Evolutionary conservation across 2,888 invertebrate genomes (phyloP).

Genomic region (Scelioninae gen. 1): DNA sequence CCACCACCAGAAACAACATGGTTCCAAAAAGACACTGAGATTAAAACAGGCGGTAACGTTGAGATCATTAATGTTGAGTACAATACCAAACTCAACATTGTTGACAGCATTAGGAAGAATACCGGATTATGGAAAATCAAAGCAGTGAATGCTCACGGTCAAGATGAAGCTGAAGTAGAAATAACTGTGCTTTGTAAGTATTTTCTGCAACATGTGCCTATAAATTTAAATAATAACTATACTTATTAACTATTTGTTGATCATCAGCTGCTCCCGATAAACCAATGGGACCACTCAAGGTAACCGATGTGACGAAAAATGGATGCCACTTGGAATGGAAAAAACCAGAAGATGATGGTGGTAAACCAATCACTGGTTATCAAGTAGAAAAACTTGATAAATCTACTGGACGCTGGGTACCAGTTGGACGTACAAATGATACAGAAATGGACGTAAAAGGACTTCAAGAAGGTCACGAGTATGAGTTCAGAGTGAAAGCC

Average conservation of each 20-base stretch:
- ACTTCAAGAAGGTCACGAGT: conserved; percentile 95
- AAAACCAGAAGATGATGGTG: conserved; percentile 97
- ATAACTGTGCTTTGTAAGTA: conserved; percentile 91
- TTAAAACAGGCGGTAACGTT: conserved; percentile 89
- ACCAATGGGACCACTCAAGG: conserved; percentile 94
- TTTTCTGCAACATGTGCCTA: too few relatives aligned
- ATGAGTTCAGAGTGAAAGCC: conserved; percentile 96
- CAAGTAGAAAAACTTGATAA: conserved; percentile 96
- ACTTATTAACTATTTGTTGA: not conserved
- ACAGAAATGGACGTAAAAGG: conserved; percentile 95
- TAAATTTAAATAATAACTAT: not conserved
- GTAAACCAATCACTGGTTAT: conserved; percentile 96
- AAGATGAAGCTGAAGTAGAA: conserved; percentile 96
- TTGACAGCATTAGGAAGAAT: conserved; percentile 91
- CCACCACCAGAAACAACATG: conserved; percentile 97
- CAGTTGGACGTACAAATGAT: conserved; percentile 93
- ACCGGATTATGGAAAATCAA: conserved; percentile 95
- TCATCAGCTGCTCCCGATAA: conserved; percentile 90
- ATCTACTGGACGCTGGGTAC: conserved; percentile 95
- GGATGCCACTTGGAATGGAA: conserved; percentile 95
- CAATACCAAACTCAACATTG: conserved; percentile 94
- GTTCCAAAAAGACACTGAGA: conserved; percentile 92
- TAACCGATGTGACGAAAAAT: conserved; percentile 92
- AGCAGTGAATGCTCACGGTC: conserved; percentile 95
- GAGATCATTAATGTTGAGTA: conserved; percentile 94